phyloP scores from a whole-genome alignment of 1,140 invertebrate species.

The Chrysomallon squamiferum region DNA sequence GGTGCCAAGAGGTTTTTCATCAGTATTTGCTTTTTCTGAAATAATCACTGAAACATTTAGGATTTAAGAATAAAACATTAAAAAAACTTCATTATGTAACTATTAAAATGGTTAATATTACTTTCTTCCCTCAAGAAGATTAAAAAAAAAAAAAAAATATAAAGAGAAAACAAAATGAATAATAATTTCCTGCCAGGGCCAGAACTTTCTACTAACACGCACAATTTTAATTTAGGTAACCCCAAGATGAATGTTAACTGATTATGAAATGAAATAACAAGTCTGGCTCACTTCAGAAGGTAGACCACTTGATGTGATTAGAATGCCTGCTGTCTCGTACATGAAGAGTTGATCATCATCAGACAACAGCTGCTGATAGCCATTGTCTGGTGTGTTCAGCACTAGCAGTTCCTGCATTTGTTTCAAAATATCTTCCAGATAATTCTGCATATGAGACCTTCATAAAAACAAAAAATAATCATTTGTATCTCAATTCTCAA shows the following conservation, averaged over 20 bases:
- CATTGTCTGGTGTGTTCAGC: slow-evolving; percentile 63
- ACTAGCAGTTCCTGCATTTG: slow-evolving; percentile 66
- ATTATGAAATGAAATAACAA: too few species aligned
- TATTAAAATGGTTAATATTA: too few species aligned
- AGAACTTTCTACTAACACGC: too few species aligned
- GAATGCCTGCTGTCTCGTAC: slow-evolving; percentile 69
- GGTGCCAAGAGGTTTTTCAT: slow-evolving; percentile 64
- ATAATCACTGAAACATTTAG: slow-evolving; percentile 14
- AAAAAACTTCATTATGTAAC: too few species aligned
- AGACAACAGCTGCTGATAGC: slow-evolving; percentile 58
- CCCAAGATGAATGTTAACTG: too few species aligned
- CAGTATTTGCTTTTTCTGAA: slow-evolving; percentile 61
- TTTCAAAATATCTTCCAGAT: slow-evolving; percentile 67
- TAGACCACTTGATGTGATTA: slow-evolving; percentile 66
- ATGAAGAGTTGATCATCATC: slow-evolving; percentile 69
- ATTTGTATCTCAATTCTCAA: slow-evolving; percentile 2
- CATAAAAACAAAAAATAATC: too few species aligned
- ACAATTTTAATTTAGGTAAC: too few species aligned
- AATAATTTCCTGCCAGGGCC: too few species aligned
- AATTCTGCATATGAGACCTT: slow-evolving; percentile 64
- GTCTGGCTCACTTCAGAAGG: slow-evolving; percentile 61
- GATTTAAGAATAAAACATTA: too few species aligned
- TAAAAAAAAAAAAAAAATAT: too few species aligned
- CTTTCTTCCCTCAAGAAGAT: too few species aligned
- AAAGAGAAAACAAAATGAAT: too few species aligned